Evolutionary conservation across 2,113 vertebrate genomes (phyloP).

Genomic region (Bothrops jararaca): DNA sequence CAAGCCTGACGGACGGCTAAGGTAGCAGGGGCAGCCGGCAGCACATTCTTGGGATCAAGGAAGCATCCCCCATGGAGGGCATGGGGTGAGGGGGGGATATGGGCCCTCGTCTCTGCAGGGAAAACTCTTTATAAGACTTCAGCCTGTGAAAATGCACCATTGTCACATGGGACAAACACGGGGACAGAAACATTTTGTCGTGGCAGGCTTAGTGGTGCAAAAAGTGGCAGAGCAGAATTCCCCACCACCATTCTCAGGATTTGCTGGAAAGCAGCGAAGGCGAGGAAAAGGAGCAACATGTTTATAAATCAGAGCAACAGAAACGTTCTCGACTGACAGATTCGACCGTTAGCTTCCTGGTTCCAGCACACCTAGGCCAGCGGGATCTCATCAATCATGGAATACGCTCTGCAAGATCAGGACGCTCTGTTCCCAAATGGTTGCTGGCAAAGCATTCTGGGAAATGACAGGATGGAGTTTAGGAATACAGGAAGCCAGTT

Average conservation of each 20-base stretch:
- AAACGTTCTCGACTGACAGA: background rate
- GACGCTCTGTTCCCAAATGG: background rate
- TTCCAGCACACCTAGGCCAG: background rate
- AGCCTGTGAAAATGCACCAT: conserved; percentile 51
- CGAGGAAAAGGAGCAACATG: background rate
- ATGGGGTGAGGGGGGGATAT: background rate
- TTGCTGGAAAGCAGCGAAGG: background rate
- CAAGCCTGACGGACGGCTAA: conserved; percentile 88
- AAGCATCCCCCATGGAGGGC: background rate
- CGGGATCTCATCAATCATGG: fast-evolving
- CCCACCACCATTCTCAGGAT: conserved; percentile 10
- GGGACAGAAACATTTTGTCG: conserved; percentile 14
- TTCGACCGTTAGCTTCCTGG: background rate
- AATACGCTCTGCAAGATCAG: background rate
- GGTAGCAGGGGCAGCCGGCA: conserved; percentile 79
- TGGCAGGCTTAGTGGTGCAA: background rate
- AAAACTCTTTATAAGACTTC: background rate
- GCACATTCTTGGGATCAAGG: conserved; percentile 30
- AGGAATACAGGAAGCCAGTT: conserved; percentile 4
- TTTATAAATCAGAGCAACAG: background rate
- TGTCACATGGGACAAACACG: background rate
- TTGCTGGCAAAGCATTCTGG: background rate
- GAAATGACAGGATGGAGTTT: conserved; percentile 18
- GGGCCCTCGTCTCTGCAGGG: background rate
- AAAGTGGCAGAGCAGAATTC: background rate